phyloP scores from a whole-genome alignment of 2,113 vertebrate genomes.

The Nesoenas mayeri region DNA sequence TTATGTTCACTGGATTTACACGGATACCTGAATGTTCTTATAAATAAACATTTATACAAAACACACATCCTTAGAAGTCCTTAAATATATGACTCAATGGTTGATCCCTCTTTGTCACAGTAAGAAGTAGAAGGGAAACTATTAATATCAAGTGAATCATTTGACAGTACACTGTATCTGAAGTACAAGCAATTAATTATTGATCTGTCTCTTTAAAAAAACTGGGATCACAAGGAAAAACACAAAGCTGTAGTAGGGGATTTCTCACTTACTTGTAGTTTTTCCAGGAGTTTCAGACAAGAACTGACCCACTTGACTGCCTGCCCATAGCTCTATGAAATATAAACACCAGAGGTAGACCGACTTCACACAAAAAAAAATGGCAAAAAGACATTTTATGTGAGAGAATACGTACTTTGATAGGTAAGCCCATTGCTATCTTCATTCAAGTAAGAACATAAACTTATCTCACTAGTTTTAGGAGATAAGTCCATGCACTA shows the following conservation, averaged over 20 bases:
- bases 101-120: background rate
- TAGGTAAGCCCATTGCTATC: background rate
- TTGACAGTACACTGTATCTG: background rate
- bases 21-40: background rate
- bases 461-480: background rate
- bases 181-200: background rate
- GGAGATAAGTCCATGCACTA: background rate
- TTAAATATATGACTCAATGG: background rate
- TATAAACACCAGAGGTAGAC: background rate
- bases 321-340: background rate
- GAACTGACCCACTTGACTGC: background rate
- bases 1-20: background rate
- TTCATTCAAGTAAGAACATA: background rate
- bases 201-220: background rate
- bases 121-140: background rate
- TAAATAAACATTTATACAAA: background rate
- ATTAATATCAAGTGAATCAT: background rate
- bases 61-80: background rate
- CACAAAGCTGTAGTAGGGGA: background rate
- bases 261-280: background rate
- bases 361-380: background rate
- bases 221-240: background rate
- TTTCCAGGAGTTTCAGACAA: background rate
- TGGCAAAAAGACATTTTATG: background rate
- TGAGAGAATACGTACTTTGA: background rate